Percentiles rank a stretch among this genome's conserved stretches.
phyloP scores from a whole-genome alignment of 2,797 vertebrate genomes.

The Acanthurus lineatus region DNA sequence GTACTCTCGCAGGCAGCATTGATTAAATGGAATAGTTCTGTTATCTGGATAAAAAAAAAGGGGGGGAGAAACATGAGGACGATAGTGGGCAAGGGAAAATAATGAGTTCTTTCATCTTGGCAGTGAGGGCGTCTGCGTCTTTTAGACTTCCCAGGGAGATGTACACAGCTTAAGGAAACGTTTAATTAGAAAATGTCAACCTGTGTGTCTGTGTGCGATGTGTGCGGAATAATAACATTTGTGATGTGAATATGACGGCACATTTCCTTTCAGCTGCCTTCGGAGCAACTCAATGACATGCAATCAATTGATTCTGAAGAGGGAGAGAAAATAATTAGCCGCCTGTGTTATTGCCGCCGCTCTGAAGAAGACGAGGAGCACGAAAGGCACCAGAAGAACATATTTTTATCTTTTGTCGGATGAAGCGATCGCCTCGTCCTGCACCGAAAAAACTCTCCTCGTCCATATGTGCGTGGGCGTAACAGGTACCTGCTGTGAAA shows the following conservation, averaged over 20 bases:
- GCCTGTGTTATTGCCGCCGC: conserved; percentile 43
- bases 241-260: conserved; percentile 72
- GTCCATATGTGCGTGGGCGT: conserved; percentile 36
- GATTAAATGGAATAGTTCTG: conserved; percentile 80
- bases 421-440: conserved; percentile 1
- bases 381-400: conserved; percentile 18
- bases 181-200: conserved; percentile 87
- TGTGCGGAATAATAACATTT: conserved; percentile 76
- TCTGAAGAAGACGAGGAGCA: conserved; percentile 46
- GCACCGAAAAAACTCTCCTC: not conserved
- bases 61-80: conserved; percentile 62
- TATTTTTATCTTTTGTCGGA: conserved; percentile 13
- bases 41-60: conserved; percentile 79
- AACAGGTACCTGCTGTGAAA: conserved; percentile 40
- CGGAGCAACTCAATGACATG: conserved; percentile 54
- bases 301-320: conserved; percentile 78
- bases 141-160: conserved; percentile 78
- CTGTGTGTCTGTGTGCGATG: conserved; percentile 69
- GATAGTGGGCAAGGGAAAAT: conserved; percentile 76
- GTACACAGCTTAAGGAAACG: conserved; percentile 85
- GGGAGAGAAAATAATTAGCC: conserved; percentile 77
- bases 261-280: conserved; percentile 59
- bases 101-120: conserved; percentile 84
- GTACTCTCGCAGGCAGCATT: conserved; percentile 61
- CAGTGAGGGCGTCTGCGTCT: conserved; percentile 73